Percentiles rank a stretch among this genome's conserved stretches.
Conservation (phyloP, 2,888 invertebrate genomes). For the Andrena trimmerana region DNA sequence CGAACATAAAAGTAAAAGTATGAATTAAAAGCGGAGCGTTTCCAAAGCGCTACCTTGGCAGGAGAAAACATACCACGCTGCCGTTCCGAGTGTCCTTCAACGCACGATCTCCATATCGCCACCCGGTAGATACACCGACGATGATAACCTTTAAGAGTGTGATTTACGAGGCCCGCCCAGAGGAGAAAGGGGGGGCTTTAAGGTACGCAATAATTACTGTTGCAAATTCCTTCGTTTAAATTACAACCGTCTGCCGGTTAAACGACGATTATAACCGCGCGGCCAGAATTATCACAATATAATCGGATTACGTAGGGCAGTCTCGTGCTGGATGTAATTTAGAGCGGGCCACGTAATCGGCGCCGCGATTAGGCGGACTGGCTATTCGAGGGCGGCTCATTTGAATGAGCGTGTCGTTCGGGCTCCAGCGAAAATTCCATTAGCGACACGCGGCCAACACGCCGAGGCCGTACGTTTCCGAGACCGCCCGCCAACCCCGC, state of each 20-base stretch:
- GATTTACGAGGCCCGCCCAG: conserved; percentile 26
- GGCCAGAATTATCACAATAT: conserved; percentile 57
- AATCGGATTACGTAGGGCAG: conserved; percentile 58
- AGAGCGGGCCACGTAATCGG: conserved; percentile 58
- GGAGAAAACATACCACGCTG: background rate
- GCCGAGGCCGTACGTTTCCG: conserved; percentile 46
- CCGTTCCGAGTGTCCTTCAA: conserved; percentile 33
- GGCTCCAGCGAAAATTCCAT: conserved; percentile 55
- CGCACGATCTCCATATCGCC: conserved; percentile 23
- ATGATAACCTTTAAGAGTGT: conserved; percentile 53
- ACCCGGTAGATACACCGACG: conserved; percentile 19
- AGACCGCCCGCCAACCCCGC: conserved; percentile 2
- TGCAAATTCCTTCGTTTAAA: conserved; percentile 53
- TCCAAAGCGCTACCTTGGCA: background rate
- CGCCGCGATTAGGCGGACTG: conserved; percentile 52
- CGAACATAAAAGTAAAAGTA: no score
- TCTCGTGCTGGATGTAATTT: conserved; percentile 66
- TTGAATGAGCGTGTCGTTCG: conserved; percentile 64
- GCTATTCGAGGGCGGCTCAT: conserved; percentile 61
- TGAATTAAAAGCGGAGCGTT: background rate
- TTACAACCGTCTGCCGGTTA: conserved; percentile 38
- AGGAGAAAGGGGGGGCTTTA: conserved; percentile 12
- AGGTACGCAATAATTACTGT: conserved; percentile 44
- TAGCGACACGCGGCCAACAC: conserved; percentile 49
- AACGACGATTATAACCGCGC: conserved; percentile 55